Evolutionary conservation across 1,140 invertebrate genomes (phyloP), one percentile per base, ranked within the genome.

Genomic region (Micrasema longulum): DNA sequence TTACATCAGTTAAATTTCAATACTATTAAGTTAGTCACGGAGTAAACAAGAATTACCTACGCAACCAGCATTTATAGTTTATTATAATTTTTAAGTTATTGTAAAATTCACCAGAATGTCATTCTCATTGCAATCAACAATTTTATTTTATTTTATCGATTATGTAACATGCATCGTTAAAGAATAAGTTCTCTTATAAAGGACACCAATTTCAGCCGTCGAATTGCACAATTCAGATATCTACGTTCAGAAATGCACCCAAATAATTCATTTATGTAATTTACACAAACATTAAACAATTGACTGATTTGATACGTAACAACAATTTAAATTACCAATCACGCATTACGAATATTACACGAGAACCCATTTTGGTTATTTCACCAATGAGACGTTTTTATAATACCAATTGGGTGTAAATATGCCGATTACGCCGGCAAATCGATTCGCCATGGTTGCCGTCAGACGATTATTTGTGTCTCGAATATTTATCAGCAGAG

Each of bases 321-420:
- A 16, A 38, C 16, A 60, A 38, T 38, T 60, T 6, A 38, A 43
- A 60, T 60, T 60, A 1, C 55, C 9, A 60, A 41, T 60, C 55
- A 60, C 55, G 55, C 35, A 60, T 60, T 38, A 16, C 14, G 18
- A 16, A 41, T 41, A 60, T 60, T 41, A 60, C 55, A 41, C n/a
- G 22, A 50, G 63, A 48, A 35, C 35, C 38, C 36, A 66, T 38
- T 66, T 50, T 47, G 22, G 47, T 66, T 52, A 50, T 38, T 48
- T 31, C 45, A 52, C 10, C 47, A 66, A 50, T 45, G 45, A 36
- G 35, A 66, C 63, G 63, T 66, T 66, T 66, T 66, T 66, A 36
- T 22, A 11, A 50, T 66, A 50, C 47, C 26, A 52, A 66, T 66
- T 50, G 35, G 50, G 55, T 41, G 35, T 38, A 43, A 60, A 60